These are phyloP conservation scores for Geotrupes spiniger DNA, from an alignment of 2,888 invertebrate species.

Conservation along the genomic window DNA sequence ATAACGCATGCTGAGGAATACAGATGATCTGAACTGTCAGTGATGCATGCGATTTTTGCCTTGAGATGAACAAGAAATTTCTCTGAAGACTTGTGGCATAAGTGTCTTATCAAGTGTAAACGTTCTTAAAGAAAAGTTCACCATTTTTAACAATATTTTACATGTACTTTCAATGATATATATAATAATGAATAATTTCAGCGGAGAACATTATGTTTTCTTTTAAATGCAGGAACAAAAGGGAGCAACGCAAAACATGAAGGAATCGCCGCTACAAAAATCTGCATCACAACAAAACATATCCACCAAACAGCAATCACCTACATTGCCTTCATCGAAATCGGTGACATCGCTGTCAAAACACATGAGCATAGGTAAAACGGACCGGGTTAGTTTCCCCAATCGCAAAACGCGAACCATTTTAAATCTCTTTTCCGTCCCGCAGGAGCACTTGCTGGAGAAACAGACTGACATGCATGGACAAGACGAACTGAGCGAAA, in stretches of 20 bases:
- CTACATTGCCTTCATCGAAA: constrained; percentile 45
- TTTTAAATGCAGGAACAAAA: constrained; percentile 27
- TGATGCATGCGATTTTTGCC: too few species aligned
- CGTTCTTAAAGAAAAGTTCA: too few species aligned
- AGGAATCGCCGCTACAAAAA: constrained; percentile 42
- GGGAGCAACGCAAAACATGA: constrained; percentile 23
- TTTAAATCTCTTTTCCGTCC: background rate
- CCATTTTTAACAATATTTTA: background rate
- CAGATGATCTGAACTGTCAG: too few species aligned
- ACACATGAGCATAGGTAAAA: constrained; percentile 12
- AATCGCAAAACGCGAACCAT: too few species aligned
- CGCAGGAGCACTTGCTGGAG: background rate
- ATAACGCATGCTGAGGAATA: too few species aligned
- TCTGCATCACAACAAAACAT: constrained; percentile 50
- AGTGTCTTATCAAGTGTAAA: too few species aligned
- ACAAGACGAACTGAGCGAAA: constrained; percentile 11
- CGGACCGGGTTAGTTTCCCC: constrained; percentile 12
- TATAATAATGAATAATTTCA: background rate
- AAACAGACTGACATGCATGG: background rate
- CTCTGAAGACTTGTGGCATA: too few species aligned
- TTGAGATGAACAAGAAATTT: too few species aligned
- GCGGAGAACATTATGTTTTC: background rate
- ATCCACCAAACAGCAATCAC: constrained; percentile 36
- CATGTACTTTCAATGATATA: background rate
- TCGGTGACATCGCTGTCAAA: constrained; percentile 45